Conservation (phyloP, 2,113 vertebrate genomes). For the Brachirus orientalis region DNA sequence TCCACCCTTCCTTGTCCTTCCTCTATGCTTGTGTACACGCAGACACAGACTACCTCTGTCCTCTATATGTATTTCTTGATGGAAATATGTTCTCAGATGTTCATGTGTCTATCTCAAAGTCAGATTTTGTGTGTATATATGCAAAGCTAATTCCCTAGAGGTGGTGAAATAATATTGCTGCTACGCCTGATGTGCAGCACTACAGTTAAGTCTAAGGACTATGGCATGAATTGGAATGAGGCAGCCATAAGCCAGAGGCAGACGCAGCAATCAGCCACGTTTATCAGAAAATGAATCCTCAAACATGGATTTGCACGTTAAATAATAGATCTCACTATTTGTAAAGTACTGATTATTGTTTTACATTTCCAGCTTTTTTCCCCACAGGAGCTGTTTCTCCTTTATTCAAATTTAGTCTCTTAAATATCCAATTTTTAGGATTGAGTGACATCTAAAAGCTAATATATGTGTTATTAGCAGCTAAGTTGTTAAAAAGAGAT, state of each 20-base stretch:
- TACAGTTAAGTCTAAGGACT: constrained; percentile 34
- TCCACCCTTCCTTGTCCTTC: constrained; percentile 7
- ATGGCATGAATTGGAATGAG: constrained; percentile 55
- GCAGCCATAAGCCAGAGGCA: constrained; percentile 25
- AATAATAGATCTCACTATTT: too few relatives aligned
- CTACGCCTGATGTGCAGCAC: constrained; percentile 19
- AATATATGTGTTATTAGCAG: too few relatives aligned
- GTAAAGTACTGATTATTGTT: constrained; percentile 10
- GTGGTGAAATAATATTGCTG: constrained; percentile 20
- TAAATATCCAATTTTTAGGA: too few relatives aligned
- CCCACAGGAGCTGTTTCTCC: not conserved
- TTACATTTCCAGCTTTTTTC: not conserved
- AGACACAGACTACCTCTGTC: not conserved
- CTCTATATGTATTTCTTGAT: constrained; percentile 9
- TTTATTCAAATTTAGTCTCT: constrained; percentile 7
- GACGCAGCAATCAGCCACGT: not conserved
- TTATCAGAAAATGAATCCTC: constrained; percentile 57
- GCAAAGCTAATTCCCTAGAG: constrained; percentile 17
- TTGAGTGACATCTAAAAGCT: too few relatives aligned
- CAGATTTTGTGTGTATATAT: constrained; percentile 5
- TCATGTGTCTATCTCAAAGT: constrained; percentile 17
- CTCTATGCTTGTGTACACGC: not conserved
- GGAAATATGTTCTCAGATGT: constrained; percentile 11
- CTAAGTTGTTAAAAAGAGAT: too few relatives aligned
- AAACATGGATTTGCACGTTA: constrained; percentile 2